Base-by-base conservation (phyloP, 1,140 invertebrate species). In the Drosophila insularis region DNA sequence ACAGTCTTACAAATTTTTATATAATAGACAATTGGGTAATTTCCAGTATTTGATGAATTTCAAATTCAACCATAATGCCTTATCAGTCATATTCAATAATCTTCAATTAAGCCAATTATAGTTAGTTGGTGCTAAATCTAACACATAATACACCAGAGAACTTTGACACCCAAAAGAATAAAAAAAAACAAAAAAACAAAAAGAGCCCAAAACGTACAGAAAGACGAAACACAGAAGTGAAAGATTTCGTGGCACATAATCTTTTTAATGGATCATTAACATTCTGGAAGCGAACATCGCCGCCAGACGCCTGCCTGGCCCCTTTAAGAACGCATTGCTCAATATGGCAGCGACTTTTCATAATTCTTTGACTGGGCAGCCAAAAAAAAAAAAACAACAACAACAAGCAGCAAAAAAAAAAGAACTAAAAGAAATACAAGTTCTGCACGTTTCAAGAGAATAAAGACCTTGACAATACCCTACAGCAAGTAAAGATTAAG, bases 201-300 rank as follows among this genome's bases (percentile, higher is more conserved):
- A 37, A 53, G 54, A 66, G 23, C 23, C 27, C 54, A 66, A 56
- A 59, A 66, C 27, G 56, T 40, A 66, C 53, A 61, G 65, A 70
- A 56, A 74, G 77, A 66, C 35, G 11, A 37, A 56, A 60, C n/a
- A 8, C 10, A 11, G 40, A 67, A 50, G 43, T 50, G 50, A 72
- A 21, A 74, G 71, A 68, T 75, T 75, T 63, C 53, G 59, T 61
- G 71, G 65, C 84, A 78, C 76, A 82, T 87, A 87, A 87, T 87
- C 82, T 87, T 66, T 81, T 87, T 87, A 87, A 87, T 87, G 82
- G 82, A 87, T 87, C 82, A 87, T 87, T 87, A 87, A 81, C 75
- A 81, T 87, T 87, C 84, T 69, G 75, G 66, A 50, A 50, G 66
- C 66, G 78, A 71, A 71, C 61, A 68, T 35, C 37, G 39, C 43